Conservation (phyloP, 2,888 invertebrate genomes). For the Stenurella melanura region DNA sequence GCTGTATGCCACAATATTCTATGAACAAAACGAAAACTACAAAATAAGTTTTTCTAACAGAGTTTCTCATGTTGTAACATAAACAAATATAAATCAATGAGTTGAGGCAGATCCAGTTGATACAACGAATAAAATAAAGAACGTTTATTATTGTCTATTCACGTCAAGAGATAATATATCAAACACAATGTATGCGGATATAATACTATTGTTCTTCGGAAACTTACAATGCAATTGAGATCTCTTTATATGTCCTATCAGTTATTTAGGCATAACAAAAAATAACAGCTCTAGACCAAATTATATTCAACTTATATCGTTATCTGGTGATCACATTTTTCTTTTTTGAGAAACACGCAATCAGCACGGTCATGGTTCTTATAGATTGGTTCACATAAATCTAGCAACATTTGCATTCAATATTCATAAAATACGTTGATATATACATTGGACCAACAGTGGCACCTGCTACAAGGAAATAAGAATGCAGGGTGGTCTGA, state of each 20-base stretch:
- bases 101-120: too few species aligned
- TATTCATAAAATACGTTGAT: conserved; percentile 34
- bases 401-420: conserved; percentile 22
- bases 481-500: conserved; percentile 14
- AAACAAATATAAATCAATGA: too few species aligned
- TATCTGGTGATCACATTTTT: conserved; percentile 5
- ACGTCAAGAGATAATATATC: neutral
- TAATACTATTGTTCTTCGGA: neutral
- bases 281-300: neutral
- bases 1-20: too few species aligned
- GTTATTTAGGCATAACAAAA: neutral
- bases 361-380: neutral
- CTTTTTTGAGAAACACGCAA: neutral
- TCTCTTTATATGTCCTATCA: neutral
- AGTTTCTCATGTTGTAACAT: too few species aligned
- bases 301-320: neutral
- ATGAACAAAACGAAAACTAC: too few species aligned
- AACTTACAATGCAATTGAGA: neutral
- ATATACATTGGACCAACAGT: conserved; percentile 3
- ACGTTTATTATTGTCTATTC: neutral
- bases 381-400: conserved; percentile 27
- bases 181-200: neutral
- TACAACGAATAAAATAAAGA: neutral
- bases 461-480: conserved; percentile 30
- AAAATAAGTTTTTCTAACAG: too few species aligned